phyloP scores from a whole-genome alignment of 2,797 vertebrate genomes.

The Gastrophryne carolinensis region DNA sequence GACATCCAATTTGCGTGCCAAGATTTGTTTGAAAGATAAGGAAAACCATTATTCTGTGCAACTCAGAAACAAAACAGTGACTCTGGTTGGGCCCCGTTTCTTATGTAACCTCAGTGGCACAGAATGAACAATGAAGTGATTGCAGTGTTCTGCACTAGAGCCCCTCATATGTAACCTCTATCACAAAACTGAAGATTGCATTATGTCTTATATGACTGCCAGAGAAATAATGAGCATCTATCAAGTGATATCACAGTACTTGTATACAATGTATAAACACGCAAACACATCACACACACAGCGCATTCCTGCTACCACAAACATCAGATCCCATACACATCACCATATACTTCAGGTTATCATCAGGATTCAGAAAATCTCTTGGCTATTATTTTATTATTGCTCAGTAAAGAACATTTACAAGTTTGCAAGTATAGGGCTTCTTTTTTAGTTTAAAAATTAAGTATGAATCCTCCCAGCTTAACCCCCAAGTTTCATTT shows the following conservation, averaged over 20 bases:
- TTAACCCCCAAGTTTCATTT: no score
- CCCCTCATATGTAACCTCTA: background rate
- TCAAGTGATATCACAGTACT: slow-evolving; percentile 32
- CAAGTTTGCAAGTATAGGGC: no score
- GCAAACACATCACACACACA: background rate
- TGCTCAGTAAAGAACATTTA: no score
- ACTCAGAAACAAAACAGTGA: background rate
- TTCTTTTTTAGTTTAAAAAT: no score
- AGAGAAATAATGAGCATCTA: slow-evolving; percentile 11
- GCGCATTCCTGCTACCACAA: background rate
- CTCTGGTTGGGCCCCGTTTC: no score
- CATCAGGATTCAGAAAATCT: background rate
- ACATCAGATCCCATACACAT: background rate
- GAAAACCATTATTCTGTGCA: background rate
- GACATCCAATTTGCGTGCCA: background rate
- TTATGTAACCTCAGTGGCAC: background rate
- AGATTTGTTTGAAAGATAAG: background rate
- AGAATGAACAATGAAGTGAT: slow-evolving; percentile 1
- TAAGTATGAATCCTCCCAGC: no score
- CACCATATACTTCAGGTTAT: background rate
- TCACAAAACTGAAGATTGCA: slow-evolving; percentile 8
- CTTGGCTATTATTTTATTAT: background rate
- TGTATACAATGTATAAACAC: slow-evolving; percentile 19
- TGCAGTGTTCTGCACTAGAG: background rate
- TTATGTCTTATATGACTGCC: slow-evolving; percentile 19